Evolutionary conservation across 37 sponge, comb jelly and placozoan species (phyloP).

Genomic region (Spongilla lacustris): DNA sequence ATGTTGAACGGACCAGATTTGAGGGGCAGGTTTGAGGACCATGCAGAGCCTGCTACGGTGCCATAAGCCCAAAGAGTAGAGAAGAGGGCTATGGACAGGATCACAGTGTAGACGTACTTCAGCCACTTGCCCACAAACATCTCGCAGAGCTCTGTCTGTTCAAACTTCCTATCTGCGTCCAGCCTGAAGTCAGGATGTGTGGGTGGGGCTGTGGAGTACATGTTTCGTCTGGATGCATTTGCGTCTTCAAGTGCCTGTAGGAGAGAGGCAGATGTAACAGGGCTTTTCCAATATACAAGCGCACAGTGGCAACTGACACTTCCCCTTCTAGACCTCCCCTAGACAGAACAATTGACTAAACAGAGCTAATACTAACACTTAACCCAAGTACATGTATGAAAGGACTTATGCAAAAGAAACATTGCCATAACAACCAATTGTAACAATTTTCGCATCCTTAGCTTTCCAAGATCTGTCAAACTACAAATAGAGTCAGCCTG

Average conservation of each 20-base stretch:
- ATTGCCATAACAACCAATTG: too few relatives aligned
- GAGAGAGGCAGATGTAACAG: not conserved
- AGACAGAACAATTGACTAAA: too few relatives aligned
- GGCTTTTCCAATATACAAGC: too few relatives aligned
- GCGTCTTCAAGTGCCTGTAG: not conserved
- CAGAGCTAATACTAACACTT: too few relatives aligned
- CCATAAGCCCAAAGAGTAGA: not conserved
- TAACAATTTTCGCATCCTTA: too few relatives aligned
- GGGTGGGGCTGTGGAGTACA: too few relatives aligned
- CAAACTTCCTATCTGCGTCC: not conserved
- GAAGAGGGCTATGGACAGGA: not conserved
- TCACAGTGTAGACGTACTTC: not conserved
- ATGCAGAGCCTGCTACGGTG: conserved; percentile 6
- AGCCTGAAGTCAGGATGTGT: not conserved
- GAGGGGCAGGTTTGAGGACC: not conserved
- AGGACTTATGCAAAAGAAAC: too few relatives aligned
- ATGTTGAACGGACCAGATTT: not conserved
- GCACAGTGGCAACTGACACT: too few relatives aligned
- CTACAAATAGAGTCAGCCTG: too few relatives aligned
- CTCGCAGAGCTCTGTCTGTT: conserved; percentile 8
- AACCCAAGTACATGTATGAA: too few relatives aligned
- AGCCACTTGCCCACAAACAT: not conserved
- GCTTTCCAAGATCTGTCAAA: too few relatives aligned
- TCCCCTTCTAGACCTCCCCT: too few relatives aligned
- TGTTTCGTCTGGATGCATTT: not conserved